Conservation (phyloP, 2,113 vertebrate species). For the Coturnix japonica region DNA sequence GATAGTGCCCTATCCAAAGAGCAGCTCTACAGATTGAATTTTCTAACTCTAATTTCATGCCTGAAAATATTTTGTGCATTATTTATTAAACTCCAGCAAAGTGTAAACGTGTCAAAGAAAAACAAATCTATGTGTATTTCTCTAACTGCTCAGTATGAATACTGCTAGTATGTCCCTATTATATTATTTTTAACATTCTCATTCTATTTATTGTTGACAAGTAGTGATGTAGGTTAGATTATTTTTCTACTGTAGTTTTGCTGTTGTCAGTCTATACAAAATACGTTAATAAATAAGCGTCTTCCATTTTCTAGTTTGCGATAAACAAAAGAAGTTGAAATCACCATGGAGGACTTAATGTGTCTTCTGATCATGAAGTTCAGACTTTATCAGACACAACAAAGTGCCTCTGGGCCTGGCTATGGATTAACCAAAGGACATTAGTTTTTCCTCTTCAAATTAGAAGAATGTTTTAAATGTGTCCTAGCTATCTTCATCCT, state of each 20-base stretch:
- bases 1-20: slow-evolving; percentile 30
- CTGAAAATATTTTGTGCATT: background rate
- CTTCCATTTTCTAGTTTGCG: background rate
- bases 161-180: background rate
- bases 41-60: background rate
- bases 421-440: background rate
- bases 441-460: background rate
- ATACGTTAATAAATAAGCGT: background rate
- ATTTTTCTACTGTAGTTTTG: background rate
- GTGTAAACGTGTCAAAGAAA: background rate
- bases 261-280: background rate
- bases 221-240: background rate
- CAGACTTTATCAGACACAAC: background rate
- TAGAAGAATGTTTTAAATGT: background rate
- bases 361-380: background rate
- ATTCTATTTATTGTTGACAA: background rate
- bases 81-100: background rate
- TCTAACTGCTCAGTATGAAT: background rate
- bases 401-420: background rate
- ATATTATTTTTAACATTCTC: background rate
- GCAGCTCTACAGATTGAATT: background rate
- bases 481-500: background rate
- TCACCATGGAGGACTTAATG: background rate
- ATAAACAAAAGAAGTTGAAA: background rate
- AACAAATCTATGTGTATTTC: background rate